Percentiles rank a stretch among this genome's conserved stretches.
Evolutionary conservation across 2,113 vertebrate genomes (phyloP).

Genomic region (Promerops cafer): DNA sequence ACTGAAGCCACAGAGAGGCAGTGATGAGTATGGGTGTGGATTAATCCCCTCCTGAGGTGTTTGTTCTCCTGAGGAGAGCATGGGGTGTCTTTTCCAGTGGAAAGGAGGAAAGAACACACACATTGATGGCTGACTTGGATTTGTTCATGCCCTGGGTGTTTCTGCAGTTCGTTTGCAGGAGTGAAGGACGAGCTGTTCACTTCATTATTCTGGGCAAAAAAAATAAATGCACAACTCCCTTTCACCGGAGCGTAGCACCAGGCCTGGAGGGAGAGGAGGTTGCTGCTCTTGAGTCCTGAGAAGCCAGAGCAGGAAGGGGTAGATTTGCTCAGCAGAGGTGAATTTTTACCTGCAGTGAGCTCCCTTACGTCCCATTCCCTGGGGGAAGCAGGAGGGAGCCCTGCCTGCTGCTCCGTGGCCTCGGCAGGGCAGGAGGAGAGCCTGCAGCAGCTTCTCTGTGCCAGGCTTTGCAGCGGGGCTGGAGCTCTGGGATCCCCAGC

Average conservation of each 20-base stretch:
- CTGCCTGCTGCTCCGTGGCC: neutral
- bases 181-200: accelerated
- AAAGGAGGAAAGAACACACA: neutral
- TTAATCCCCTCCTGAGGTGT: neutral
- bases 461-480: neutral
- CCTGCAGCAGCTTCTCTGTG: neutral
- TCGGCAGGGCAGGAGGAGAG: neutral
- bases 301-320: neutral
- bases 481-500: neutral
- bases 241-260: neutral
- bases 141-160: neutral
- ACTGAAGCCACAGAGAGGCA: neutral
- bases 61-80: neutral
- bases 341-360: neutral
- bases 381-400: neutral
- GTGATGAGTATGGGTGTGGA: neutral
- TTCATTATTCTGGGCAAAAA: neutral
- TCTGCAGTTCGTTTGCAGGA: neutral
- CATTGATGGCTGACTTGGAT: accelerated
- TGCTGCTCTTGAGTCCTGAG: neutral
- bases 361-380: neutral
- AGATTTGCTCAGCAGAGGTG: neutral
- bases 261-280: neutral
- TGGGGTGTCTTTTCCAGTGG: accelerated
- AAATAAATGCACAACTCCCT: neutral